Evolutionary conservation across 2,113 vertebrate genomes (phyloP).

Genomic region (Actenoides hombroni): DNA sequence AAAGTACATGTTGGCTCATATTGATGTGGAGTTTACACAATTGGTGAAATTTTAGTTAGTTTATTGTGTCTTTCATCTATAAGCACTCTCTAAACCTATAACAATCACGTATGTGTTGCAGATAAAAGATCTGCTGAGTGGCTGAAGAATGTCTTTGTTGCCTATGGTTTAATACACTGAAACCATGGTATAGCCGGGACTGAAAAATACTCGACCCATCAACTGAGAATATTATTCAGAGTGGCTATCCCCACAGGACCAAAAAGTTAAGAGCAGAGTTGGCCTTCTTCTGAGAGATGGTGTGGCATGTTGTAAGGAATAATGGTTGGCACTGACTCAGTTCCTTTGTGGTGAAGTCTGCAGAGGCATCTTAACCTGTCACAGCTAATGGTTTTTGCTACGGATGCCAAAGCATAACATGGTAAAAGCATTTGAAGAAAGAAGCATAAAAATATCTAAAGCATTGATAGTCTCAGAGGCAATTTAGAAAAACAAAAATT

Average conservation of each 20-base stretch:
- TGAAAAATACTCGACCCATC: not conserved
- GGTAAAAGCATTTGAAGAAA: conserved; percentile 60
- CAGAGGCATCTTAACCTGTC: conserved; percentile 64
- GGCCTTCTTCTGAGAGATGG: not conserved
- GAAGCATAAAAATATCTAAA: conserved; percentile 36
- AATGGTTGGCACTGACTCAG: conserved; percentile 35
- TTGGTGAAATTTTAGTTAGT: not conserved
- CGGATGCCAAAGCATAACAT: conserved; percentile 61
- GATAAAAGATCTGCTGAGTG: not conserved
- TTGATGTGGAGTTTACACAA: not conserved
- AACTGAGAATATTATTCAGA: not conserved
- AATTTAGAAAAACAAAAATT: not conserved
- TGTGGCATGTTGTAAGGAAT: not conserved
- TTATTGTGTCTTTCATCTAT: not conserved
- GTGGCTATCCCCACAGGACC: not conserved
- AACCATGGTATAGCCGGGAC: not conserved
- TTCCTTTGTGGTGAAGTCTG: conserved; percentile 43
- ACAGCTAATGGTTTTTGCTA: conserved; percentile 65
- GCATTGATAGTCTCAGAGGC: conserved; percentile 20
- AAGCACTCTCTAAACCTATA: not conserved
- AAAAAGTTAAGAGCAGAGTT: not conserved
- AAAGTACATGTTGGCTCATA: not conserved
- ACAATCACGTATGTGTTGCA: not conserved
- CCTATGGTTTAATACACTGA: not conserved
- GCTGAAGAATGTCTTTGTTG: not conserved